Evolutionary conservation across 30 jellyfish, hydroid and myxozoan species (phyloP), one percentile per base, ranked within the genome.

Genomic region (Chrysaora quinquecirrha): DNA sequence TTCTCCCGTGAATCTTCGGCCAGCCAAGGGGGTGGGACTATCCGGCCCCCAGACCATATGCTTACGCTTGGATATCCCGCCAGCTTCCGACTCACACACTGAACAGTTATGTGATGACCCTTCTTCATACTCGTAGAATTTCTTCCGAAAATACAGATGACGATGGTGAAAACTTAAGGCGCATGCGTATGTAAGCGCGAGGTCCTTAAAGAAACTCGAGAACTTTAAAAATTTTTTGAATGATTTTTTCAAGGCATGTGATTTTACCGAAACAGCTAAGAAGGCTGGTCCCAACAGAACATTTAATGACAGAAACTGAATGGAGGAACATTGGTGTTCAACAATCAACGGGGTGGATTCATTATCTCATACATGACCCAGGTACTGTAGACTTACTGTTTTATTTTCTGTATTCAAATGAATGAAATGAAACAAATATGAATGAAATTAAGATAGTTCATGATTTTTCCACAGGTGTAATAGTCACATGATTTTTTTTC

Each of bases 271-370:
- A 82, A 71, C 76, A 84, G 30, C 49, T 84, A 56, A 75, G 47
- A 63, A 70, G 77, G 19, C 24, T 61, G 52, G 47, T 90, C 1
- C 91, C 97, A 47, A 58, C 79, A 32, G 63, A 54, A 2, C 93
- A 76, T 31, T 56, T 90, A 30, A 83, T 90, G 96, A 90, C 97
- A 31, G 97, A 90, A 68, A 90, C 97, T 21, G 97, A 90, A 71
- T 90, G 97, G 97, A 75, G 97, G 3, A 90, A 90, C 70, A 75
- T 90, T 35, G 97, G 97, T 6, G 87, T 90, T n/a, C 94, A 75
- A 48, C 97, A 90, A 52, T 90, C 97, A 0, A 81, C 94, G 24
- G 97, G 97, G 2, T 90, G 97, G 97, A 63, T 83, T 24, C 97
- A 90, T 64, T 90, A 83, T 30, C 32, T 90, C 86, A 63, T 82